These are phyloP conservation scores for Augochlora pura DNA, from an alignment of 1,140 invertebrate species.

Conservation along the genomic window DNA sequence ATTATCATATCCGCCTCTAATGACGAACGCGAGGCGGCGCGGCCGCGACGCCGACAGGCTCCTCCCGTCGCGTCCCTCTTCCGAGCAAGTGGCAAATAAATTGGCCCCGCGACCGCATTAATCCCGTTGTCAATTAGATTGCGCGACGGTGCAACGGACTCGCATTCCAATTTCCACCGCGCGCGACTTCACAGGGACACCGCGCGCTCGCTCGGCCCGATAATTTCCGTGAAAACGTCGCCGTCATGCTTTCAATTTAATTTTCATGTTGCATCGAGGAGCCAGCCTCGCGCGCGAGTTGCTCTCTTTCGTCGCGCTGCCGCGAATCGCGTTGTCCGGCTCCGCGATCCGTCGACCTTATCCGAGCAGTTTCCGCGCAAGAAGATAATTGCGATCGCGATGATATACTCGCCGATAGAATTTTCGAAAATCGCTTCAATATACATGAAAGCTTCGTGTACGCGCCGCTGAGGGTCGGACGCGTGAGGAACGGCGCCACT, in stretches of 20 bases:
- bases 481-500: too few species aligned
- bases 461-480: too few species aligned
- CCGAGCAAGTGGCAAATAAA: conserved; percentile 64
- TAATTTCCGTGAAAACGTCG: conserved; percentile 30
- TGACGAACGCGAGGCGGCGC: conserved; percentile 58
- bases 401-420: too few species aligned
- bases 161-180: conserved; percentile 37
- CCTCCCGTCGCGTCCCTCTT: conserved; percentile 46
- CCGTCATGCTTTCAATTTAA: conserved; percentile 30
- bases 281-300: neutral
- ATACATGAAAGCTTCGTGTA: too few species aligned
- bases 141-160: conserved; percentile 54
- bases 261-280: neutral
- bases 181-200: neutral
- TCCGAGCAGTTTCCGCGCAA: too few species aligned
- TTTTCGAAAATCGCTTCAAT: too few species aligned
- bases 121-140: conserved; percentile 66
- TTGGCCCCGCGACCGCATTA: conserved; percentile 66
- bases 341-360: too few species aligned
- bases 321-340: too few species aligned
- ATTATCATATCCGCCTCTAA: conserved; percentile 66
- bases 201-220: neutral
- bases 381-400: too few species aligned
- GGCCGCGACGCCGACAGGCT: conserved; percentile 14
- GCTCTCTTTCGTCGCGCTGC: neutral